A percentile compares a stretch with the other conserved stretches of the same genome.
These are phyloP conservation scores for Cheilosia grossa DNA, from an alignment of 2,888 invertebrate species.

Conservation along the genomic window DNA sequence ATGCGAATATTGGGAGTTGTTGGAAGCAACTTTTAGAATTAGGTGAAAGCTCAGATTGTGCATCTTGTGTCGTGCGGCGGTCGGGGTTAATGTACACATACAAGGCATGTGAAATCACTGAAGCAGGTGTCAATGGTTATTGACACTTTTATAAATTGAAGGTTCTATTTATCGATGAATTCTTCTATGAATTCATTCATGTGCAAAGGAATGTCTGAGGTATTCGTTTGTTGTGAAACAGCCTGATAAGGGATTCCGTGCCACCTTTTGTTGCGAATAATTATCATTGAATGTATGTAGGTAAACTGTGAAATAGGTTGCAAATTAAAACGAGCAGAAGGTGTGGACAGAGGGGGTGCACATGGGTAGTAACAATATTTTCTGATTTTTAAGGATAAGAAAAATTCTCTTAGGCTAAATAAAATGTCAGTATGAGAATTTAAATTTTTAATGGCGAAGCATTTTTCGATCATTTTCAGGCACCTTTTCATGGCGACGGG, in stretches of 20 bases:
- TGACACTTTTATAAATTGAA: neutral
- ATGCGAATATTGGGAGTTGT: conserved; percentile 4
- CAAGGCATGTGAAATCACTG: conserved; percentile 6
- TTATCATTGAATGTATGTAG: neutral
- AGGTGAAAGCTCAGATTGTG: conserved; percentile 60
- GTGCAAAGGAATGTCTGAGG: neutral
- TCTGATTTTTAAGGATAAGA: too few species aligned
- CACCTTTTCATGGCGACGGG: too few species aligned
- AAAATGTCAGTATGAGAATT: too few species aligned
- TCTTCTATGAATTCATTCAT: neutral
- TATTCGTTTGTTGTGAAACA: conserved; percentile 3
- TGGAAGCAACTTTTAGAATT: conserved; percentile 18
- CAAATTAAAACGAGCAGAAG: too few species aligned
- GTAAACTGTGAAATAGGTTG: neutral
- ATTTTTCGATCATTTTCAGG: too few species aligned
- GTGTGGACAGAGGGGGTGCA: too few species aligned
- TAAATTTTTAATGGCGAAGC: too few species aligned
- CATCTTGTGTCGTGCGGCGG: conserved; percentile 1
- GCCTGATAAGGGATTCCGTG: neutral
- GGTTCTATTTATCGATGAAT: conserved; percentile 38
- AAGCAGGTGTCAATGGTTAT: neutral
- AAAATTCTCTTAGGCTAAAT: too few species aligned
- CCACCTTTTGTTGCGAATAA: neutral
- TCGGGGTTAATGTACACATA: conserved; percentile 62
- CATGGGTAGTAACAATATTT: too few species aligned